Conservation (phyloP, 2,113 vertebrate species). For the Podiceps cristatus region DNA sequence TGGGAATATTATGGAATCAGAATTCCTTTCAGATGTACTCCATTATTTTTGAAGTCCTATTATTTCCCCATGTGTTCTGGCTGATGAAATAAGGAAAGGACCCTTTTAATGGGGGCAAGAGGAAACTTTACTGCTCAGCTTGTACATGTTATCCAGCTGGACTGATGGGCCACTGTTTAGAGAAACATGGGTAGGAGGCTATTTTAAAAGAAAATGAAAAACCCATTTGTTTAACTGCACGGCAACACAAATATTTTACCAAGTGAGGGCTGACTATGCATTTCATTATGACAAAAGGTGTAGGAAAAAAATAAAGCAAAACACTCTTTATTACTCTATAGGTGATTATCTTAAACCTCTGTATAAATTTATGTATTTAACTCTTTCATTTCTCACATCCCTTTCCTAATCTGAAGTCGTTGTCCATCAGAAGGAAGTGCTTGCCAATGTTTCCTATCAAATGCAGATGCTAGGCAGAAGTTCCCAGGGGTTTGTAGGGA, state of each 20-base stretch:
- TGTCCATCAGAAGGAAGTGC: background rate
- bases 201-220: conserved; percentile 80
- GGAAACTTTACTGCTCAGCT: conserved; percentile 73
- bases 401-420: background rate
- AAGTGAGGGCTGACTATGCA: conserved; percentile 67
- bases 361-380: conserved; percentile 44
- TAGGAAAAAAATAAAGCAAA: background rate
- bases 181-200: conserved; percentile 72
- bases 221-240: conserved; percentile 77
- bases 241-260: conserved; percentile 78
- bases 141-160: conserved; percentile 81
- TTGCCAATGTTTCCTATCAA: background rate
- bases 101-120: conserved; percentile 70
- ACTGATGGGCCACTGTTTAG: conserved; percentile 76
- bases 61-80: conserved; percentile 26
- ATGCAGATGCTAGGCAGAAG: background rate
- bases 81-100: conserved; percentile 67
- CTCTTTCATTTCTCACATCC: conserved; percentile 4
- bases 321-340: background rate
- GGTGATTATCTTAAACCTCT: conserved; percentile 44
- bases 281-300: conserved; percentile 63
- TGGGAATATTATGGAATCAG: conserved; percentile 15
- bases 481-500: background rate
- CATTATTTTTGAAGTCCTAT: conserved; percentile 21
- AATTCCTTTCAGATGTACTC: conserved; percentile 40